phyloP scores from a whole-genome alignment of 2,888 invertebrate genomes.

The Ypsolopha sequella region DNA sequence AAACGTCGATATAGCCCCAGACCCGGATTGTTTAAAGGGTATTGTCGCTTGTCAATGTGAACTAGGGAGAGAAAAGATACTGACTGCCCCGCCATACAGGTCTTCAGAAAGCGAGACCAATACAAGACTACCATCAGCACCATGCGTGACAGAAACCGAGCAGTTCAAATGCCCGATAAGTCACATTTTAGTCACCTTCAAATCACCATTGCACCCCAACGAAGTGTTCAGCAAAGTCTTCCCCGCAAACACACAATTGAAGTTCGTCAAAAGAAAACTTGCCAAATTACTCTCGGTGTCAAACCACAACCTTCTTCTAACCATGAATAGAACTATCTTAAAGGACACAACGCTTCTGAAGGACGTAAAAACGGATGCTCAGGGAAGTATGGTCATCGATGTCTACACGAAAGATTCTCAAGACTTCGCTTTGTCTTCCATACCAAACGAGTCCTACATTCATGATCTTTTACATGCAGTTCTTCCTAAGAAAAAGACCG shows the following conservation, averaged over 20 bases:
- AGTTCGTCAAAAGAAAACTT: conserved; percentile 53
- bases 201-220: conserved; percentile 44
- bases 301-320: conserved; percentile 44
- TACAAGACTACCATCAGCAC: conserved; percentile 44
- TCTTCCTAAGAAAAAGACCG: conserved; percentile 44
- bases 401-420: conserved; percentile 56
- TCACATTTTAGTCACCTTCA: conserved; percentile 50
- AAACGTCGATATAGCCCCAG: conserved; percentile 34
- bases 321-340: conserved; percentile 52
- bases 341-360: conserved; percentile 47
- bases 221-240: conserved; percentile 56
- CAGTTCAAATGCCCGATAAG: conserved; percentile 50
- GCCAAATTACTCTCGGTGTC: conserved; percentile 49
- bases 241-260: conserved; percentile 50
- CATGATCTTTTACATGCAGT: conserved; percentile 49
- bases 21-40: conserved; percentile 28
- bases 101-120: conserved; percentile 20
- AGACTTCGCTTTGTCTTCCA: conserved; percentile 43
- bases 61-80: conserved; percentile 53
- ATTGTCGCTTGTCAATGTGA: conserved; percentile 52
- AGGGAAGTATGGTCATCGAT: conserved; percentile 50
- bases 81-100: conserved; percentile 55
- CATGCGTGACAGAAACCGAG: conserved; percentile 40
- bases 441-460: conserved; percentile 54
- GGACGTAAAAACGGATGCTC: conserved; percentile 45